Conservation (phyloP, 2,888 invertebrate genomes). For the Yponomeuta plumbellus region DNA sequence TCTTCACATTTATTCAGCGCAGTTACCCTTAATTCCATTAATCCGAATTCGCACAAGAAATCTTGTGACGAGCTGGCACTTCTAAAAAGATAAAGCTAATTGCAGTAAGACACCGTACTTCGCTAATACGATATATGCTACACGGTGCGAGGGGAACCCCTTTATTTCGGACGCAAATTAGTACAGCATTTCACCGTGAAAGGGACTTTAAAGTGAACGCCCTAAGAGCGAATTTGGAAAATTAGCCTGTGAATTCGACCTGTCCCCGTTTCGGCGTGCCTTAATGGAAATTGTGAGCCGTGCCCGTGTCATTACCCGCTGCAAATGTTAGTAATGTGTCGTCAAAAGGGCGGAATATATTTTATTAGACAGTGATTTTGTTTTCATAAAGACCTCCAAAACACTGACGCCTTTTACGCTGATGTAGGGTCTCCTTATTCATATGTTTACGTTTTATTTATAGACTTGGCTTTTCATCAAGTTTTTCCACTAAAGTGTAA, state of each 20-base stretch:
- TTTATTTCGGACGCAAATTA: slow-evolving; percentile 41
- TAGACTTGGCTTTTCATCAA: neutral
- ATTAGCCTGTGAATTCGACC: slow-evolving; percentile 43
- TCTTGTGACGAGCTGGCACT: slow-evolving; percentile 40
- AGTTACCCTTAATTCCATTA: neutral
- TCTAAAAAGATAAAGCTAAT: slow-evolving; percentile 70
- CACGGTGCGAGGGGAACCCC: slow-evolving; percentile 51
- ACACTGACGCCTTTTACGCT: slow-evolving; percentile 2
- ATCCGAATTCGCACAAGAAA: slow-evolving; percentile 17
- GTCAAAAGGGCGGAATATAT: slow-evolving; percentile 75
- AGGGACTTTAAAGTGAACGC: slow-evolving; percentile 25
- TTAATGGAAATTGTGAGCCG: slow-evolving; percentile 75
- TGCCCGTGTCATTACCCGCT: slow-evolving; percentile 72
- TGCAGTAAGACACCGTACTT: slow-evolving; percentile 73
- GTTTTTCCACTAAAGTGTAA: neutral
- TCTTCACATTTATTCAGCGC: neutral
- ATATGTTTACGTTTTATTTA: neutral
- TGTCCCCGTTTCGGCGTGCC: slow-evolving; percentile 46
- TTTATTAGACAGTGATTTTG: slow-evolving; percentile 69
- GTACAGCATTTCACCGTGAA: slow-evolving; percentile 24
- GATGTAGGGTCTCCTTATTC: neutral
- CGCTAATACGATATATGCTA: slow-evolving; percentile 74
- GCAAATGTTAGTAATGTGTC: slow-evolving; percentile 75
- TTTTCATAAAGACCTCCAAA: slow-evolving; percentile 22
- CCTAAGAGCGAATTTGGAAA: slow-evolving; percentile 43